A percentile compares a stretch with the other conserved stretches of the same genome.
Evolutionary conservation across 2,113 vertebrate species (phyloP).

Genomic region (Gasterosteus nipponicus): DNA sequence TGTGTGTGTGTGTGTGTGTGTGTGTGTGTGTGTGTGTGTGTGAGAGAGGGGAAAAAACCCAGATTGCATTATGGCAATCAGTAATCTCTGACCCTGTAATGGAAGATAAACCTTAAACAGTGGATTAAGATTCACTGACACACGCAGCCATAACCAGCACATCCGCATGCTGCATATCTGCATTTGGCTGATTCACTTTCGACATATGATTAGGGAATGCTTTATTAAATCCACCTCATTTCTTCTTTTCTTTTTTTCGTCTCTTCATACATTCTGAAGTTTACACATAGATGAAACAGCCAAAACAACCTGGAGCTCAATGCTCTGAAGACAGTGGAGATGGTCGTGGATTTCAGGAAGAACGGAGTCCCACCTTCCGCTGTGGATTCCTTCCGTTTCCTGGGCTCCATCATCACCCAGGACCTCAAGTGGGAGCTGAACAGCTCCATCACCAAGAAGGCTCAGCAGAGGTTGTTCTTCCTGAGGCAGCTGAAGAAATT

Average conservation of each 20-base stretch:
- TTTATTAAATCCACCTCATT: constrained; percentile 13
- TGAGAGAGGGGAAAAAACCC: background rate
- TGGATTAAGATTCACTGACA: background rate
- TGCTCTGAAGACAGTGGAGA: no score
- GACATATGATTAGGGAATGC: background rate
- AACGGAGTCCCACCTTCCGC: no score
- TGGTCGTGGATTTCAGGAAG: no score
- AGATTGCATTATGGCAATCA: constrained; percentile 5
- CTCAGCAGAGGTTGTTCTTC: no score
- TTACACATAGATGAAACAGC: constrained; percentile 26
- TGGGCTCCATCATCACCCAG: no score
- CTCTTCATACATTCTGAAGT: constrained; percentile 33
- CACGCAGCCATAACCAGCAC: background rate
- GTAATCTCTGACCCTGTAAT: constrained; percentile 11
- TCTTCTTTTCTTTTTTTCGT: constrained; percentile 9
- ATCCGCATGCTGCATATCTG: background rate
- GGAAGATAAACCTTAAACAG: background rate
- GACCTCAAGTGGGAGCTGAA: no score
- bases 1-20: background rate
- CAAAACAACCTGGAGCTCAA: no score
- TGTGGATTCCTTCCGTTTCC: no score
- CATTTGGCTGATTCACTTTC: background rate
- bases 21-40: background rate
- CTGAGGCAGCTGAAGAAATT: no score
- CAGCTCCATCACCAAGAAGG: no score